Evolutionary conservation across 2,888 invertebrate species (phyloP).

Genomic region (Helleia helle): DNA sequence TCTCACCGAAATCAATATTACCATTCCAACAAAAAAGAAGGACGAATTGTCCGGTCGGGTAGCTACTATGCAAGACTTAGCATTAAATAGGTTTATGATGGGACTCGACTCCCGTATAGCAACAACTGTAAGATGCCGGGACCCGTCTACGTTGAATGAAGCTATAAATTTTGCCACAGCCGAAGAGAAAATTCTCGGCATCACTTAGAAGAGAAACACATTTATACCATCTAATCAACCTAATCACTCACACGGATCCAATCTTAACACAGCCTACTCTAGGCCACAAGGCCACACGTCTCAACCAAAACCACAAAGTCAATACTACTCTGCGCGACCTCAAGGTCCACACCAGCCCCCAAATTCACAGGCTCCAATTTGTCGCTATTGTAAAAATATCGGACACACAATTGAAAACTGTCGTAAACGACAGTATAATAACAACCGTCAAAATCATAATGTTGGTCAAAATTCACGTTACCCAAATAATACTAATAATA

Average conservation of each 20-base stretch:
- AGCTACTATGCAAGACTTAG: neutral
- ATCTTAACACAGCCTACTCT: too few relatives aligned
- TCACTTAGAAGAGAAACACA: too few relatives aligned
- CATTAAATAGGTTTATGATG: neutral
- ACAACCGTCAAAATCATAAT: neutral
- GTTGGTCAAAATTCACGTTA: too few relatives aligned
- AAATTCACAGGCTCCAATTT: too few relatives aligned
- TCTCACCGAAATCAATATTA: neutral
- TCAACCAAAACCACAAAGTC: too few relatives aligned
- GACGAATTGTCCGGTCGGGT: neutral
- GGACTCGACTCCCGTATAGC: neutral
- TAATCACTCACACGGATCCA: too few relatives aligned
- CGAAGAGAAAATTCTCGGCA: neutral
- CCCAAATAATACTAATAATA: neutral
- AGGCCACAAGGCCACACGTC: too few relatives aligned
- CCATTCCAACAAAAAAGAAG: neutral
- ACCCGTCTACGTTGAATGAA: neutral
- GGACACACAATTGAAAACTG: neutral
- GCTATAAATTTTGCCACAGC: neutral
- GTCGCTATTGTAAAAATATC: neutral
- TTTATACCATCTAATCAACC: too few relatives aligned
- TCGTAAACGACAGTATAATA: constrained; percentile 1
- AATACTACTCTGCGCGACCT: too few relatives aligned
- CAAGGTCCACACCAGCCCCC: too few relatives aligned
- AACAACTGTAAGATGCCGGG: neutral